A percentile compares a stretch with the other conserved stretches of the same genome.
These are phyloP conservation scores for Xyrichtys novacula DNA, from an alignment of 2,797 vertebrate genomes.

Conservation along the genomic window DNA sequence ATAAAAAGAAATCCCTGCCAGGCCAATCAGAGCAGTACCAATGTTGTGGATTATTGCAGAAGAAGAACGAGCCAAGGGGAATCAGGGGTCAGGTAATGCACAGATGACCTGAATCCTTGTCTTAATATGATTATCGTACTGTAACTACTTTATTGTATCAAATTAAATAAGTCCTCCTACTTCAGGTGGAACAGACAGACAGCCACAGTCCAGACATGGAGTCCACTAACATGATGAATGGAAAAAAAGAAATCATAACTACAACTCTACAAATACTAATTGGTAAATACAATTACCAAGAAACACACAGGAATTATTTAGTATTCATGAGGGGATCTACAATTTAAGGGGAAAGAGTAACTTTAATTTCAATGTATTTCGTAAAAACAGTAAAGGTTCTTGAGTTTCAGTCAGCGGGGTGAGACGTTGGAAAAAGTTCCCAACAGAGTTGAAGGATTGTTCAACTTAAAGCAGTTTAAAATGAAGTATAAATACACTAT, in stretches of 20 bases:
- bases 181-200: conserved; percentile 1
- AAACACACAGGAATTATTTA: no score
- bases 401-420: no score
- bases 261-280: no score
- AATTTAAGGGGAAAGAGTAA: no score
- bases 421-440: no score
- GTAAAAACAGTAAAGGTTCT: no score
- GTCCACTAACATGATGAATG: neutral
- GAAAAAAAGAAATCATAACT: neutral
- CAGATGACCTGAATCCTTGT: neutral
- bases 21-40: conserved; percentile 12
- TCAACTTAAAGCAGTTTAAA: no score
- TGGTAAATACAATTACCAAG: no score
- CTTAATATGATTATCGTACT: conserved; percentile 25
- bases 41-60: conserved; percentile 19
- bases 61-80: conserved; percentile 13
- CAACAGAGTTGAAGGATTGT: no score
- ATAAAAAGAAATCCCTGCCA: conserved; percentile 43
- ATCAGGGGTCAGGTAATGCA: conserved; percentile 3
- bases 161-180: conserved; percentile 21
- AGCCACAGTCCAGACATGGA: neutral
- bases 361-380: no score
- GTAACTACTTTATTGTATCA: conserved; percentile 12
- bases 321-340: no score
- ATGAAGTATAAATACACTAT: no score